Evolutionary conservation across 1,140 invertebrate genomes (phyloP).

Genomic region (Drosophila ironensis): DNA sequence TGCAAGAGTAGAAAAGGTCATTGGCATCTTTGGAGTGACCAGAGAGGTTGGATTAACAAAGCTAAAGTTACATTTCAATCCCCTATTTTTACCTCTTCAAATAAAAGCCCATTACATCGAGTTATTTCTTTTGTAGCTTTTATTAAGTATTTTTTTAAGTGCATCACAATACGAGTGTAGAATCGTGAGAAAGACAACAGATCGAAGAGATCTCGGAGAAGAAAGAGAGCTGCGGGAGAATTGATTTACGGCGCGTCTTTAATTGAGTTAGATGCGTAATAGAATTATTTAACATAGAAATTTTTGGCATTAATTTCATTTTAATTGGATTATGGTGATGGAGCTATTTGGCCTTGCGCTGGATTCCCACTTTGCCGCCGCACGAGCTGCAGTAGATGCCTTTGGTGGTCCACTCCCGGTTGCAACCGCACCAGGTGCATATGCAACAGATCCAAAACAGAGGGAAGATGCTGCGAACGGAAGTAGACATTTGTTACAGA

Average conservation of each 20-base stretch:
- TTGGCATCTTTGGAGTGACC: no score
- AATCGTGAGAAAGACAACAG: no score
- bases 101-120: no score
- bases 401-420: constrained; percentile 77
- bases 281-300: constrained; percentile 51
- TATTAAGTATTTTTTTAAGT: no score
- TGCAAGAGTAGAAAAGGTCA: not conserved
- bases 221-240: constrained; percentile 1
- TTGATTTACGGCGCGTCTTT: constrained; percentile 42
- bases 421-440: constrained; percentile 77
- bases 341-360: constrained; percentile 60
- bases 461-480: constrained; percentile 56
- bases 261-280: constrained; percentile 76
- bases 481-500: no score
- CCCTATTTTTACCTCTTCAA: no score
- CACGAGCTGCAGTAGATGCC: constrained; percentile 72
- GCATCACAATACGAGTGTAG: no score
- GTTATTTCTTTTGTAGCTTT: no score
- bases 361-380: constrained; percentile 73
- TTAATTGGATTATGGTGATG: constrained; percentile 45
- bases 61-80: no score
- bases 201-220: no score
- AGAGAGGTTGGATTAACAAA: no score
- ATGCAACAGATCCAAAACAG: constrained; percentile 77
- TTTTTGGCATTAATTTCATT: constrained; percentile 51